Evolutionary conservation across 2,888 invertebrate species (phyloP).

Genomic region (Dascillus cervinus): DNA sequence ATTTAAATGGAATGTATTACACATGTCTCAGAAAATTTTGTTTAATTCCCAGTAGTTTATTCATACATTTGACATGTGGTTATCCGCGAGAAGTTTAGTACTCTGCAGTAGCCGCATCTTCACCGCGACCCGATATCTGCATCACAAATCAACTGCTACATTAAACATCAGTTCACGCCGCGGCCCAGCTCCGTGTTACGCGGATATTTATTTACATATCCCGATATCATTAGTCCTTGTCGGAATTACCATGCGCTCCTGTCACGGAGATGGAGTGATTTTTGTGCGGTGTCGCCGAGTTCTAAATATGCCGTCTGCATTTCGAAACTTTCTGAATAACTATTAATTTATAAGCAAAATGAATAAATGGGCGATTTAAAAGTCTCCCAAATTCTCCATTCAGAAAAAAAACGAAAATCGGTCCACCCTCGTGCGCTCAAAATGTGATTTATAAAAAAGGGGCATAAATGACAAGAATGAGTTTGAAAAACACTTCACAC

Average conservation of each 20-base stretch:
- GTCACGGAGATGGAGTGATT: constrained; percentile 20
- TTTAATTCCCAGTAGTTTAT: too few species aligned
- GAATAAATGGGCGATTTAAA: too few species aligned
- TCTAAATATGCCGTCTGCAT: constrained; percentile 16
- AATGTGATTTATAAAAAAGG: too few species aligned
- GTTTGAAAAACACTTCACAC: constrained; percentile 19
- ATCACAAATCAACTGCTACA: constrained; percentile 36
- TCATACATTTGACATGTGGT: constrained; percentile 17
- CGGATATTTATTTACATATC: constrained; percentile 35
- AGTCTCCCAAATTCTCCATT: too few species aligned
- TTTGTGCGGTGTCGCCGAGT: constrained; percentile 15
- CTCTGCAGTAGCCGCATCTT: constrained; percentile 19
- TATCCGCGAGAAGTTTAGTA: constrained; percentile 21
- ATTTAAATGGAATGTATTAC: too few species aligned
- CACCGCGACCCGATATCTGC: constrained; percentile 24
- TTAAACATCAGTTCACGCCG: constrained; percentile 36
- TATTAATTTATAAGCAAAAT: too few species aligned
- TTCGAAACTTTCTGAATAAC: constrained; percentile 15
- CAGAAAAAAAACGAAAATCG: too few species aligned
- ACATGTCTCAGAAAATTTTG: too few species aligned
- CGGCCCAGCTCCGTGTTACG: constrained; percentile 30
- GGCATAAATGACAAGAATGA: too few species aligned
- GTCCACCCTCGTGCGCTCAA: too few species aligned
- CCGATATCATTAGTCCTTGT: constrained; percentile 34
- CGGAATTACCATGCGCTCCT: constrained; percentile 30